Evolutionary conservation across 2,113 vertebrate genomes (phyloP).

Genomic region (Aythya baeri): DNA sequence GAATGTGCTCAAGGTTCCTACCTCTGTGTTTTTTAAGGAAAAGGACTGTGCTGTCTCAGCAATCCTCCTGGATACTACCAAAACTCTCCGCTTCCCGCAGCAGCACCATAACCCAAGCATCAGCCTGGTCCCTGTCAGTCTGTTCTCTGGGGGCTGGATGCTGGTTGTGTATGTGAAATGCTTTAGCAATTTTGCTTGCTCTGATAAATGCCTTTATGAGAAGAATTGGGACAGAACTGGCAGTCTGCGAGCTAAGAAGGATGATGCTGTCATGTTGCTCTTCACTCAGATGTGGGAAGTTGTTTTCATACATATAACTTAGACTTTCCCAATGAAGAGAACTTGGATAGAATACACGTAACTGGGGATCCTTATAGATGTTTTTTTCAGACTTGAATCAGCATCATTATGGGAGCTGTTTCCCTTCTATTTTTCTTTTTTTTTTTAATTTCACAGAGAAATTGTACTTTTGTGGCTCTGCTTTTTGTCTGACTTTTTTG

Average conservation of each 20-base stretch:
- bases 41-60: neutral
- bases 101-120: neutral
- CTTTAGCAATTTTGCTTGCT: conserved; percentile 41
- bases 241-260: conserved; percentile 25
- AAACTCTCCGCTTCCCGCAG: neutral
- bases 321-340: neutral
- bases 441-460: neutral
- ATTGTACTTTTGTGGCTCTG: neutral
- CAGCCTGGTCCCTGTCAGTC: neutral
- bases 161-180: conserved; percentile 1
- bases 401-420: neutral
- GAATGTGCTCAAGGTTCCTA: neutral
- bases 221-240: conserved; percentile 18
- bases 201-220: conserved; percentile 14
- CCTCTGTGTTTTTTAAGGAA: neutral
- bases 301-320: conserved; percentile 42
- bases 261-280: conserved; percentile 41
- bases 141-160: neutral
- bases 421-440: neutral
- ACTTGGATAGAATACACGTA: conserved; percentile 13
- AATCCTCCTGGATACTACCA: neutral
- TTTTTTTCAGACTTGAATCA: conserved; percentile 8
- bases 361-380: neutral
- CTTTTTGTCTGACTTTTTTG: conserved; percentile 10
- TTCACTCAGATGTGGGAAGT: conserved; percentile 22